Evolutionary conservation across 2,113 vertebrate genomes (phyloP), one percentile per base, ranked within the genome.

Genomic region (Aspidoscelis tigris): DNA sequence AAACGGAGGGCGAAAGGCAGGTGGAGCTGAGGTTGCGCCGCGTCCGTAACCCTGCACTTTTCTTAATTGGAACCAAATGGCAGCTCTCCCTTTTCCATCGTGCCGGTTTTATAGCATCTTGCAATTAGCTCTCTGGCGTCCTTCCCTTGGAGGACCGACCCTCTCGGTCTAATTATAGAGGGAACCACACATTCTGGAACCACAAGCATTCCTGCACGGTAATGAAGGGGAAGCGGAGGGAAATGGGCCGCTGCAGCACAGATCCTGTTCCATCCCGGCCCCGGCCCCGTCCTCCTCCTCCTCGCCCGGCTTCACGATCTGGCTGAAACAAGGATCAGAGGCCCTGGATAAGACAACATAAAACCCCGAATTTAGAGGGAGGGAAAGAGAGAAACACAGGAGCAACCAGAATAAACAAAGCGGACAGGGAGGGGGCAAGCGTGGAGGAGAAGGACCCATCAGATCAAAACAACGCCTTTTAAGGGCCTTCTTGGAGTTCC

Each of bases 61-160:
- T 81, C 90, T 79, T 50, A 43, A 76, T 8, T 90, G 91, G 80
- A 86, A 90, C 47, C 89, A 90, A 84, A 90, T 18, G 86, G 65
- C 0, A 0, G 0, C 16, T 65, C 78, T 64, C 70, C 2, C 2
- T 68, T 90, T 82, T 47, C 86, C 84, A 22, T 47, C 22, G 3
- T 47, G 2, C 83, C 84, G 92, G 90, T 93, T 93, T 94, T 93
- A 86, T 22, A 74, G 12, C 3, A 72, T 86, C 7, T 91, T 80
- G 87, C 84, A 90, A 91, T 93, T 79, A 84, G 75, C 4, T 53
- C 79, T 77, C 83, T 85, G 81, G 82, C 84, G 81, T 66, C 71
- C 58, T 90, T 83, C 85, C 86, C 89, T 86, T 82, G 83, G 91
- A 89, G 78, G 55, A 14, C 73, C 16, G 3, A 86, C 86, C 85